phyloP scores from a whole-genome alignment of 2,113 vertebrate genomes.

The Pyrgilauda ruficollis region DNA sequence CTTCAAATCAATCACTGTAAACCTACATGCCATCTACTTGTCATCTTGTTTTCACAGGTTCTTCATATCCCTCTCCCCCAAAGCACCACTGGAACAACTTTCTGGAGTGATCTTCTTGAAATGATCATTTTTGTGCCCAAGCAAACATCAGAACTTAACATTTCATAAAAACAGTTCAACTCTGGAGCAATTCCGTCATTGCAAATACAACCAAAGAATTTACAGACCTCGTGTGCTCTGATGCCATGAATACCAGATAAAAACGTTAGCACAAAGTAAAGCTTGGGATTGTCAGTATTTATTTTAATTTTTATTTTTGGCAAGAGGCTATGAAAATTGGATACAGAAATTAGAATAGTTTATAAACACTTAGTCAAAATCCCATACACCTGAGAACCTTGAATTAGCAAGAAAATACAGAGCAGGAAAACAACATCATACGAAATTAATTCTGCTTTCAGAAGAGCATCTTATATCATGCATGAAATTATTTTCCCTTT shows the following conservation, averaged over 20 bases:
- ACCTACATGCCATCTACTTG: slow-evolving; percentile 64
- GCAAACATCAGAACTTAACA: slow-evolving; percentile 18
- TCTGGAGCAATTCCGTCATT: not conserved
- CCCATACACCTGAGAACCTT: not conserved
- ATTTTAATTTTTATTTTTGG: not conserved
- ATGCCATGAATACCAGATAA: not conserved
- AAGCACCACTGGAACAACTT: slow-evolving; percentile 58
- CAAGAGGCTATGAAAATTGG: not conserved
- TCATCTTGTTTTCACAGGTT: slow-evolving; percentile 63
- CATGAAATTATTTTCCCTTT: not conserved
- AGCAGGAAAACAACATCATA: not conserved
- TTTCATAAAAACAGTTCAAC: slow-evolving; percentile 4
- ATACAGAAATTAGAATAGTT: not conserved
- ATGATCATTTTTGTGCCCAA: slow-evolving; percentile 17
- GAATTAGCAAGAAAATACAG: not conserved
- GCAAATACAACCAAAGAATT: not conserved
- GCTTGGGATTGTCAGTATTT: not conserved
- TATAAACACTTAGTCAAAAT: not conserved
- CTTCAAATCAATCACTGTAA: slow-evolving; percentile 61
- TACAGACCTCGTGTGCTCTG: not conserved
- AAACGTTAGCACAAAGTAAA: not conserved
- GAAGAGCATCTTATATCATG: not conserved
- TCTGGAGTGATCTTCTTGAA: slow-evolving; percentile 26
- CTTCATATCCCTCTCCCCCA: slow-evolving; percentile 34
- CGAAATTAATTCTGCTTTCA: not conserved